A percentile compares a stretch with the other conserved stretches of the same genome.
These are phyloP conservation scores for Malthinus flaveolus DNA, from an alignment of 2,888 invertebrate species.

Conservation along the genomic window DNA sequence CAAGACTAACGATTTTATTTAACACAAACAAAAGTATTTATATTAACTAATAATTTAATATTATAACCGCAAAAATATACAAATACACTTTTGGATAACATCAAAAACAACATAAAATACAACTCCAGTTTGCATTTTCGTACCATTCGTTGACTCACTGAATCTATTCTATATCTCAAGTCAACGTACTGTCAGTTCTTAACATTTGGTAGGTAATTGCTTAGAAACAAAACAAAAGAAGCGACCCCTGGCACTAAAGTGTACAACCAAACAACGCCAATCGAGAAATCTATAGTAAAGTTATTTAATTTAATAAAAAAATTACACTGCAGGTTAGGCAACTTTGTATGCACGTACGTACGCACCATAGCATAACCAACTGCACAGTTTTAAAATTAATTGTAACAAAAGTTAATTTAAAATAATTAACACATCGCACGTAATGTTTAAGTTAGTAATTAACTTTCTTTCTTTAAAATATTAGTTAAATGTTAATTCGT, in stretches of 20 bases:
- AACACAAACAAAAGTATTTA: slow-evolving; percentile 1
- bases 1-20: background rate
- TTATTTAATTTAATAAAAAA: too few species aligned
- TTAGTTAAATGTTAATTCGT: too few species aligned
- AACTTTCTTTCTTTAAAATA: background rate
- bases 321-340: too few species aligned
- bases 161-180: slow-evolving; percentile 10
- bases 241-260: background rate
- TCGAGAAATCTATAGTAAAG: background rate
- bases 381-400: too few species aligned
- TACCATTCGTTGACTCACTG: slow-evolving; percentile 22
- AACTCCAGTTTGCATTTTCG: slow-evolving; percentile 17
- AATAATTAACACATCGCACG: too few species aligned
- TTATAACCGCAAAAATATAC: background rate
- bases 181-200: slow-evolving; percentile 21
- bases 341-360: too few species aligned
- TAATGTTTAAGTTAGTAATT: background rate
- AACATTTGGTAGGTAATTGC: slow-evolving; percentile 4
- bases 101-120: slow-evolving; percentile 14
- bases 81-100: background rate
- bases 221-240: background rate
- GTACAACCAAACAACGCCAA: too few species aligned
- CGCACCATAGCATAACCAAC: background rate
- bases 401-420: too few species aligned
- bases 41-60: background rate